Base-by-base conservation (phyloP, 2,797 vertebrate genomes). In the Macroramphosus scolopax region DNA sequence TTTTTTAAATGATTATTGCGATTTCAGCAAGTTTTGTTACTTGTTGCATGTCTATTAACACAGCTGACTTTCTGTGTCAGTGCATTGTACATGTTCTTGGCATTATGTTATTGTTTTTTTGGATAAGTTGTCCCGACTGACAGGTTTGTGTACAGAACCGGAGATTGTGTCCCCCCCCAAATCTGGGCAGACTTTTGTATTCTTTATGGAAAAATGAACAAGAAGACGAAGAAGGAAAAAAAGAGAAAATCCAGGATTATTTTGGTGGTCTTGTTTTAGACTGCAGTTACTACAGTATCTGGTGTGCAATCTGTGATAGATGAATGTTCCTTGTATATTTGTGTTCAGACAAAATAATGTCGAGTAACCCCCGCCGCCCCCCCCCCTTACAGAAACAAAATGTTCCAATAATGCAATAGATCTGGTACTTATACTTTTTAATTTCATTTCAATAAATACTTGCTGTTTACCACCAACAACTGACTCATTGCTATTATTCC, bases 11-110 rank as follows among this genome's bases (percentile, higher is more conserved):
- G 87, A 90, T 93, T 93, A 92, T 93, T 72, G 92, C 92, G 82
- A 94, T 95, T 94, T 92, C 93, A 95, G 94, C 95, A 97, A 95
- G 93, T 96, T 95, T 91, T 85, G 90, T 96, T 95, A 95, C 93
- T 95, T 97, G 93, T 96, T 94, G 94, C 95, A 97, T 97, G 95
- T 95, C 85, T 91, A 91, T 93, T 95, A 96, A 96, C 94, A 94
- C 89, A 89, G 91, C 94, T 96, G 96, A 96, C 95, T 95, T 97
- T 96, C 92, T 96, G 95, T 95, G 94, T 97, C 94, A 95, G 95
- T 95, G 91, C 90, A 87, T 91, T 95, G 92, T 96, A 94, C 90
- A 96, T 94, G 92, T 94, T 85, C 87, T 54, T 12, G 57, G 56
- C 84, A 77, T 82, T 81, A 82, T 56, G 14, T 49, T 52, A 11